Conservation (phyloP, 2,797 vertebrate genomes). For the Synaphobranchus kaupii region DNA sequence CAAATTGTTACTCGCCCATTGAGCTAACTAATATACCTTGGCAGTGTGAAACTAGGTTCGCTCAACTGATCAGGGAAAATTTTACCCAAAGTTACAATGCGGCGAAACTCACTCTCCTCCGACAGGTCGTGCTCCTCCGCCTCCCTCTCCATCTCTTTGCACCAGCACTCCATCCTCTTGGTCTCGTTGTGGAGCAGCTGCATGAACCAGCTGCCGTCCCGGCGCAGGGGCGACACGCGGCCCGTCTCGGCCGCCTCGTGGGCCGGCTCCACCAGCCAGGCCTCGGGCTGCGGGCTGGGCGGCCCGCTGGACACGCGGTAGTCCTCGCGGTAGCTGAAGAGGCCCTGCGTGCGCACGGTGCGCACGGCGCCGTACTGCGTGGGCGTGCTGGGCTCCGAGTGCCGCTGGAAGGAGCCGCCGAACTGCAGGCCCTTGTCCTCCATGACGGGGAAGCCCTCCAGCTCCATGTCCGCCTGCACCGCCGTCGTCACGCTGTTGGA, state of each 20-base stretch:
- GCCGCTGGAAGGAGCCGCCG: constrained; percentile 91
- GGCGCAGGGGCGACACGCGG: constrained; percentile 85
- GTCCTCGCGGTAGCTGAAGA: constrained; percentile 98
- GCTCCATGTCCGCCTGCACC: constrained; percentile 94
- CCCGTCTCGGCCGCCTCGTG: constrained; percentile 73
- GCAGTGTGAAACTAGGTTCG: no score
- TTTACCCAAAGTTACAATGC: no score
- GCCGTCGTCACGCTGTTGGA: constrained; percentile 96
- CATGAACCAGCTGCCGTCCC: constrained; percentile 97
- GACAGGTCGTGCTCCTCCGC: constrained; percentile 95
- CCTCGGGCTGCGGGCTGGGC: constrained; percentile 84
- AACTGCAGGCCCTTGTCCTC: constrained; percentile 98
- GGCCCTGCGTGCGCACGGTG: constrained; percentile 95
- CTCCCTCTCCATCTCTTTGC: constrained; percentile 97
- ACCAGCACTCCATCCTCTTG: constrained; percentile 97
- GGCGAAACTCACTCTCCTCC: constrained; percentile 89
- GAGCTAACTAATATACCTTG: no score
- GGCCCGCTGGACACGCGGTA: constrained; percentile 88
- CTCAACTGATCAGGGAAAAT: no score
- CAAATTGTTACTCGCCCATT: no score
- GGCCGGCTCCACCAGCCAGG: constrained; percentile 85
- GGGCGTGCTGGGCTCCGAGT: constrained; percentile 96
- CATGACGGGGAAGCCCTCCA: constrained; percentile 92
- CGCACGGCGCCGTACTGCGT: constrained; percentile 93
- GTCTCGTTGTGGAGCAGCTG: constrained; percentile 93